Percentiles rank a stretch among this genome's conserved stretches.
Conservation (phyloP, 2,113 vertebrate genomes). For the Prunella fulvescens region DNA sequence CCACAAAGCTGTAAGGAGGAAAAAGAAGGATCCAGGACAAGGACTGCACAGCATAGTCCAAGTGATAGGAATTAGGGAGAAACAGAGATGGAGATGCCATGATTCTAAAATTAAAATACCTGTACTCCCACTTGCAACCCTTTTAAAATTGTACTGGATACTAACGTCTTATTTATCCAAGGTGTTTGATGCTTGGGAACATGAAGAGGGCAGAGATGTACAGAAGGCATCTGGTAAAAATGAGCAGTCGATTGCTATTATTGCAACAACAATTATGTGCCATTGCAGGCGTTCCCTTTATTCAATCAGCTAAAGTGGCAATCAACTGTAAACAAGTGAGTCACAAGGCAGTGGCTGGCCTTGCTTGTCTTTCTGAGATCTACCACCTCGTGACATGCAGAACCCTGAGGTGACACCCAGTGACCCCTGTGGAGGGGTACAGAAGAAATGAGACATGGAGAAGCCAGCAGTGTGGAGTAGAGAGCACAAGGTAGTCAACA, state of each 20-base stretch:
- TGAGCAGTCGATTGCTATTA: neutral
- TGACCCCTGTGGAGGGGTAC: neutral
- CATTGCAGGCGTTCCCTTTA: neutral
- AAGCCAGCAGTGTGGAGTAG: neutral
- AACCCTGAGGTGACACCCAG: neutral
- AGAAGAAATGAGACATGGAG: neutral
- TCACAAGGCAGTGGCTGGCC: neutral
- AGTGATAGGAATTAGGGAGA: neutral
- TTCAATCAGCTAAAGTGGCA: neutral
- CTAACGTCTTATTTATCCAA: neutral
- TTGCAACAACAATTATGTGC: neutral
- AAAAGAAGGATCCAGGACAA: neutral
- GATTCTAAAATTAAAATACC: neutral
- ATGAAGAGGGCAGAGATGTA: neutral
- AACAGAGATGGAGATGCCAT: neutral
- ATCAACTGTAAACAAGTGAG: neutral
- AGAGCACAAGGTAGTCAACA: neutral
- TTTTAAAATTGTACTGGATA: neutral
- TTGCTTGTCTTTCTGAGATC: neutral
- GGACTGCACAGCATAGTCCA: neutral
- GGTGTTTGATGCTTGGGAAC: neutral
- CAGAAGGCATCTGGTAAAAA: neutral
- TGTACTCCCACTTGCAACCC: neutral
- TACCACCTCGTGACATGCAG: neutral
- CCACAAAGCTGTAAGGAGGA: neutral